These are phyloP conservation scores for Panurus biarmicus DNA, from an alignment of 2,113 vertebrate species.

Conservation along the genomic window DNA sequence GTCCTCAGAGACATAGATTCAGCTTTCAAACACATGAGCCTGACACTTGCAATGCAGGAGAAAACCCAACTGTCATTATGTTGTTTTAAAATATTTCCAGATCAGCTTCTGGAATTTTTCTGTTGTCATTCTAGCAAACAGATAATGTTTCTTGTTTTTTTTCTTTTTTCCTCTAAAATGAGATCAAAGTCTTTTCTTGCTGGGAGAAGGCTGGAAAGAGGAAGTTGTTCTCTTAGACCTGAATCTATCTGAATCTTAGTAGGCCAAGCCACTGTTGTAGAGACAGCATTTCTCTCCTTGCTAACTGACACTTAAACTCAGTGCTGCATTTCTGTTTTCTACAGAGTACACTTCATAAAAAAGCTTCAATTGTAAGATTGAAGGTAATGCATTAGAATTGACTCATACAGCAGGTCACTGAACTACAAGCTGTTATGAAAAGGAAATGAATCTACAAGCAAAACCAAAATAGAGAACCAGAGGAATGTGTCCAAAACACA, in stretches of 20 bases:
- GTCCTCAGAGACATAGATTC: background rate
- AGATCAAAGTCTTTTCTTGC: background rate
- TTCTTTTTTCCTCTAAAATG: background rate
- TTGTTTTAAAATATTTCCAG: background rate
- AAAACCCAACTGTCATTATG: background rate
- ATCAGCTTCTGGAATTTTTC: background rate
- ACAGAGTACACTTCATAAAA: background rate
- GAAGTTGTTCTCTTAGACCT: background rate
- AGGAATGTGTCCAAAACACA: constrained; percentile 28
- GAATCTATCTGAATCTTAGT: background rate
- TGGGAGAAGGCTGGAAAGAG: background rate
- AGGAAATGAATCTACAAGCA: constrained; percentile 45
- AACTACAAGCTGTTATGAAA: background rate
- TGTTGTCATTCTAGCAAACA: background rate
- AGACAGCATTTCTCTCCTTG: background rate
- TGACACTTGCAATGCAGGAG: background rate
- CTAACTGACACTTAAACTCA: background rate
- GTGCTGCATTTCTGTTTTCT: background rate
- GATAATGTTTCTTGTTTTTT: background rate
- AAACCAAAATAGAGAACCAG: constrained; percentile 53
- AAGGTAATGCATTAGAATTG: background rate
- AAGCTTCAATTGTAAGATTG: background rate
- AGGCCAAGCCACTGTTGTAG: background rate
- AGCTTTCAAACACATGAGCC: background rate
- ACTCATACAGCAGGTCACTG: background rate